Percentiles rank a stretch among this genome's conserved stretches.
These are phyloP conservation scores for Hemibagrus wyckioides DNA, from an alignment of 2,113 vertebrate species.

Conservation along the genomic window DNA sequence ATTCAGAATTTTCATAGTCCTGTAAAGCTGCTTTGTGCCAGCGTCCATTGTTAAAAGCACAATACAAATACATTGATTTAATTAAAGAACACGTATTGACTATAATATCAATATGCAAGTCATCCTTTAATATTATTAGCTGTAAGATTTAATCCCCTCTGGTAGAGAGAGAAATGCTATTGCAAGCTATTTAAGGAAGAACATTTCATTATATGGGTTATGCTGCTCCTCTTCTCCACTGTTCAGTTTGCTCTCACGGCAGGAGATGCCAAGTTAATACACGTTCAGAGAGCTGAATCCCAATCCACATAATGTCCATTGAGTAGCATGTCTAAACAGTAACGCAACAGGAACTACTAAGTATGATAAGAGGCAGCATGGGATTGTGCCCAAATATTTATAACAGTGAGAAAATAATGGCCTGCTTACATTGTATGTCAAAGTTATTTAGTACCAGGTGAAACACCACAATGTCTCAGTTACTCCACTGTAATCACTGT, in stretches of 20 bases:
- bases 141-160: neutral
- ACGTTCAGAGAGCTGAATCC: neutral
- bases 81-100: neutral
- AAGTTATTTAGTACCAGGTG: neutral
- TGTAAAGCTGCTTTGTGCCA: too few relatives aligned
- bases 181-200: neutral
- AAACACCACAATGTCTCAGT: neutral
- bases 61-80: neutral
- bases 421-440: neutral
- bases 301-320: neutral
- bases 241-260: neutral
- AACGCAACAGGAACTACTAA: neutral
- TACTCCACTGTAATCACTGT: neutral
- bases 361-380: neutral
- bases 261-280: neutral
- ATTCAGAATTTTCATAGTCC: too few relatives aligned
- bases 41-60: too few relatives aligned
- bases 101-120: neutral
- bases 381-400: neutral
- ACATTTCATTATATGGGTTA: neutral
- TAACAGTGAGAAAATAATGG: neutral
- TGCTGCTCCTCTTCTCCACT: neutral
- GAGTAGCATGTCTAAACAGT: neutral
- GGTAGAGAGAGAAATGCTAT: neutral
- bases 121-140: neutral